Evolutionary conservation across 37 sponge, comb jelly and placozoan genomes (phyloP).

Genomic region (Cladorhizidae sp.): DNA sequence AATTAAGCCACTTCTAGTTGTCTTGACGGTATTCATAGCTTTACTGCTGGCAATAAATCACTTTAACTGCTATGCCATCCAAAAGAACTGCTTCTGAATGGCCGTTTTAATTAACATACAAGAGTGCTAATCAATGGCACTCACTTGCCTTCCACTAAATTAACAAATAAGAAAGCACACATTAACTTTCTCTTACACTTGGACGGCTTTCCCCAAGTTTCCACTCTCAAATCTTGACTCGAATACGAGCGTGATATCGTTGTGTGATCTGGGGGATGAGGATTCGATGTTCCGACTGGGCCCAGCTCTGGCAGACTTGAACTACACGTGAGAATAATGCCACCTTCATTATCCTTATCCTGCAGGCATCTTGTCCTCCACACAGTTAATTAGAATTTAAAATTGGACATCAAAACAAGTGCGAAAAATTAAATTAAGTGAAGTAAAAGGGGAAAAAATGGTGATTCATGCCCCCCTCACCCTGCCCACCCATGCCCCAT

Average conservation of each 20-base stretch:
- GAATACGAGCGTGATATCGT: slow-evolving; percentile 63
- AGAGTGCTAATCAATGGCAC: slow-evolving; percentile 12
- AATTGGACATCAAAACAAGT: no score
- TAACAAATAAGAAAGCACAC: background rate
- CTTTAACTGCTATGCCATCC: no score
- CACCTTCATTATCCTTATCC: background rate
- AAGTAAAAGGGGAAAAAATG: no score
- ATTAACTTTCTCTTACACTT: slow-evolving; percentile 66
- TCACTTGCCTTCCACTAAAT: background rate
- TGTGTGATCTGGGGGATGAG: slow-evolving; percentile 7
- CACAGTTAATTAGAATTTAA: background rate
- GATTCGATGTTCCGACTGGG: slow-evolving; percentile 12
- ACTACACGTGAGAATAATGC: slow-evolving; percentile 36
- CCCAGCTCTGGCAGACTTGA: slow-evolving; percentile 60
- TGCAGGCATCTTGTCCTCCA: background rate
- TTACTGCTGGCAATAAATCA: no score
- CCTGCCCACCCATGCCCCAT: no score
- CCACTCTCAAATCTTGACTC: slow-evolving; percentile 97
- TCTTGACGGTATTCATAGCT: no score
- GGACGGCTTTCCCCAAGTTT: slow-evolving; percentile 82
- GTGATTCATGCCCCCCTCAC: no score
- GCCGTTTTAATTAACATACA: no score
- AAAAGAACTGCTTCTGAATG: no score
- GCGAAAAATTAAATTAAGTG: no score
- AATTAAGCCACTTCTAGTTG: no score